Conservation (phyloP, 2,797 vertebrate species). For the Percopsis omiscomaycus region DNA sequence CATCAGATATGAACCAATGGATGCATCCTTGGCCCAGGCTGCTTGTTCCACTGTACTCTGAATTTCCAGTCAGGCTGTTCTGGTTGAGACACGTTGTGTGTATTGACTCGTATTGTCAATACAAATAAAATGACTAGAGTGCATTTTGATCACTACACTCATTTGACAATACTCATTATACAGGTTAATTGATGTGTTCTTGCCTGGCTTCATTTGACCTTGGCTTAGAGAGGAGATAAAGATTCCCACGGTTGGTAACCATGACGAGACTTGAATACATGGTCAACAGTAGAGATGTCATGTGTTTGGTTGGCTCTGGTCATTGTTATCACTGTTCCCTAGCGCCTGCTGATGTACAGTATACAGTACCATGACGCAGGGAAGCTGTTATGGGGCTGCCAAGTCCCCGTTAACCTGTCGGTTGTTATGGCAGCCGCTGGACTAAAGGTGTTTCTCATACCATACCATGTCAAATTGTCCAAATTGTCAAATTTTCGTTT, state of each 20-base stretch:
- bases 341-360: too few relatives aligned
- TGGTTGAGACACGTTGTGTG: too few relatives aligned
- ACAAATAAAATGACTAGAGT: too few relatives aligned
- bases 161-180: too few relatives aligned
- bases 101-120: too few relatives aligned
- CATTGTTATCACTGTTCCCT: constrained; percentile 31
- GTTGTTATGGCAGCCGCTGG: constrained; percentile 45
- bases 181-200: not conserved
- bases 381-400: constrained; percentile 1
- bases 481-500: not conserved
- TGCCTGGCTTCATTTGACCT: not conserved
- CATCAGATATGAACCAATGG: too few relatives aligned
- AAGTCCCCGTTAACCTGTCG: constrained; percentile 13
- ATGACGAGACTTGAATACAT: constrained; percentile 36
- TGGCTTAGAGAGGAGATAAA: not conserved
- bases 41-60: too few relatives aligned
- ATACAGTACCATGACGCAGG: too few relatives aligned
- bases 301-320: constrained; percentile 50
- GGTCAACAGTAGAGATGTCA: constrained; percentile 52
- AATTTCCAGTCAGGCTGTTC: too few relatives aligned
- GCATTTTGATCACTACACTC: too few relatives aligned
- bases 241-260: constrained; percentile 34
- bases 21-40: too few relatives aligned
- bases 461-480: not conserved
- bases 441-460: not conserved